Percentiles rank a stretch among this genome's conserved stretches.
Conservation (phyloP, 37 sponge, comb jelly and placozoan genomes). For the Tethya wilhelma region DNA sequence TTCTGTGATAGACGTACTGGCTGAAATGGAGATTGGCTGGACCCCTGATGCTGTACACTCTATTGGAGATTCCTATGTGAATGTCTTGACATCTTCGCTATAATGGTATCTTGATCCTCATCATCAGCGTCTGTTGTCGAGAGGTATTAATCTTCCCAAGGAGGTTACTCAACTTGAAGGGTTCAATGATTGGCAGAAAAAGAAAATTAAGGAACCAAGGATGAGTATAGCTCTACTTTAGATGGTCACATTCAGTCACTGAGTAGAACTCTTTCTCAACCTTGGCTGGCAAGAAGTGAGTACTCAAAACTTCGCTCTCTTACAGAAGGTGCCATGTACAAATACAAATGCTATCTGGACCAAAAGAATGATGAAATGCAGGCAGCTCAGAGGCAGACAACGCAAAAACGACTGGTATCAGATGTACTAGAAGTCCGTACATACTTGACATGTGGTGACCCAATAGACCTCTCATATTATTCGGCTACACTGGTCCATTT, state of each 20-base stretch:
- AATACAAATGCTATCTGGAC: neutral
- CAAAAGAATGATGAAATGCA: neutral
- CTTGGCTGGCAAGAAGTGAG: neutral
- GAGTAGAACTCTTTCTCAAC: neutral
- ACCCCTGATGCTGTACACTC: neutral
- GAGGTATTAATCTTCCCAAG: neutral
- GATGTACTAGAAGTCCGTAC: neutral
- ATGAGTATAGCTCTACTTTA: neutral
- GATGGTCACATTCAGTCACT: neutral
- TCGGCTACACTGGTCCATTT: constrained; percentile 10
- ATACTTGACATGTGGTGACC: constrained; percentile 4
- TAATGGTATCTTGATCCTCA: neutral
- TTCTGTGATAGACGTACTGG: neutral
- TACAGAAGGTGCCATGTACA: neutral
- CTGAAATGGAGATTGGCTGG: neutral
- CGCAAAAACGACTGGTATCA: neutral
- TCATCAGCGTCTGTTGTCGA: neutral
- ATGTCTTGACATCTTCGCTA: no score
- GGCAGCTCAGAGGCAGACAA: neutral
- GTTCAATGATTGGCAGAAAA: neutral
- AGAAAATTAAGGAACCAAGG: neutral
- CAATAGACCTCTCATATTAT: constrained; percentile 11
- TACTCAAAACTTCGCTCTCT: neutral
- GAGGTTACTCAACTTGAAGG: neutral
- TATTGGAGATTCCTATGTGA: neutral